Evolutionary conservation across 2,797 vertebrate genomes (phyloP).

Genomic region (Brachymystax lenok): DNA sequence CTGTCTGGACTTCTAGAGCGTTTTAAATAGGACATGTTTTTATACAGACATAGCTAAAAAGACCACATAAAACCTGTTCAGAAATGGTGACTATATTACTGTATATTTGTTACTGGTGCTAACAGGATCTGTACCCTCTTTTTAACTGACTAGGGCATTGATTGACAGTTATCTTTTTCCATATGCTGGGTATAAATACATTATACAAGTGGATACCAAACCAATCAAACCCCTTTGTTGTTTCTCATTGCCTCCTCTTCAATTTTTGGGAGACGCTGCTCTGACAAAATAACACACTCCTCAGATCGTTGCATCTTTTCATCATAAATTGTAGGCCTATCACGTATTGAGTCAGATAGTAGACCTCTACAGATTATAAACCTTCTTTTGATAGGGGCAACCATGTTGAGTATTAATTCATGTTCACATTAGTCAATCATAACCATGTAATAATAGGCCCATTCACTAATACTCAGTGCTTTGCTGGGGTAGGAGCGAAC

Average conservation of each 20-base stretch:
- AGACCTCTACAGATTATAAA: not conserved
- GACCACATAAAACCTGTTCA: slow-evolving; percentile 46
- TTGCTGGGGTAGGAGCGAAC: no score
- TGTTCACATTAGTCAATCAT: not conserved
- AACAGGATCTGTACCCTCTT: slow-evolving; percentile 51
- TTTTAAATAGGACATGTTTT: slow-evolving; percentile 34
- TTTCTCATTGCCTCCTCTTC: slow-evolving; percentile 30
- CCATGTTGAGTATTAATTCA: not conserved
- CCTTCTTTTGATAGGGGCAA: not conserved
- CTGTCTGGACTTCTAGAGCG: slow-evolving; percentile 9
- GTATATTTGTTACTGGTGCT: slow-evolving; percentile 75
- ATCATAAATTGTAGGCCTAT: not conserved
- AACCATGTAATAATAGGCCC: not conserved
- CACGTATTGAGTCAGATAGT: not conserved
- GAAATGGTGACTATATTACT: slow-evolving; percentile 54
- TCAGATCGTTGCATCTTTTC: slow-evolving; percentile 47
- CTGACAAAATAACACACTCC: slow-evolving; percentile 37
- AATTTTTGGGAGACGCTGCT: slow-evolving; percentile 57
- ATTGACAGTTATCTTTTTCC: slow-evolving; percentile 31
- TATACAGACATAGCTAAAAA: slow-evolving; percentile 44
- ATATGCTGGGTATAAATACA: slow-evolving; percentile 40
- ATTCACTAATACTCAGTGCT: not conserved
- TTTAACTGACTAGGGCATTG: slow-evolving; percentile 36
- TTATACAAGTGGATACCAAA: slow-evolving; percentile 33
- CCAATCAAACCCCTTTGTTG: slow-evolving; percentile 31